Base-by-base conservation (phyloP, 2,113 vertebrate species). In the Urocolius indicus region DNA sequence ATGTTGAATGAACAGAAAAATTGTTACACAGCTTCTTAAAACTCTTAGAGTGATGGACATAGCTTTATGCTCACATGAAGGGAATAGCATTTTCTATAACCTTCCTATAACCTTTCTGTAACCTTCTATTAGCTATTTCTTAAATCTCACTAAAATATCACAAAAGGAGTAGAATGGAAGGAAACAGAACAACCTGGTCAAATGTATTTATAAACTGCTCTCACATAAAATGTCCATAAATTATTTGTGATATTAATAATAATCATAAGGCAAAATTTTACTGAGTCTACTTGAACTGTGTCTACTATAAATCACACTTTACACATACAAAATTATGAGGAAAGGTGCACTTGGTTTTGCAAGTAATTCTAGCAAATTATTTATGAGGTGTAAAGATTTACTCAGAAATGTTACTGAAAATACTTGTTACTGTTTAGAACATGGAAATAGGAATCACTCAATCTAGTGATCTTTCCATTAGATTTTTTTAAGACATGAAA, bases 251-350 rank as follows among this genome's bases (percentile, higher is more conserved):
- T 92, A 76, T 90, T 84, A 80, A 80, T 83, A 87, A 26, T 58
- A 58, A 36, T 66, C 58, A 72, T 68, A 94, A 22, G 77, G 41
- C n/a, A 57, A 81, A 54, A 76, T 81, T 77, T 94, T 92, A 73
- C 59, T 26, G 48, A 66, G 34, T 66, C 51, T 81, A 10, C 62
- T 90, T 90, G 86, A 90, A 81, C 59, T 76, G 18, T 24, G 6
- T 76, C 36, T 80, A 73, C 48, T 80, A 63, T 94, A 95, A 87
- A 95, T 84, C 68, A 66, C 63, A 81, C 26, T 83, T 80, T 62
- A 72, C 15, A 76, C 74, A 17, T 24, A 30, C n/a, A 84, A 48
- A 58, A 11, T 62, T 72, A 52, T 26, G 80, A 90, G 78, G 68
- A 23, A 92, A 80, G 30, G 59, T 29, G 18, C 15, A 63, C 27